Percentiles rank a stretch among this genome's conserved stretches.
These are phyloP conservation scores for Tromatobia lineatoria DNA, from an alignment of 2,888 invertebrate species.

Conservation along the genomic window DNA sequence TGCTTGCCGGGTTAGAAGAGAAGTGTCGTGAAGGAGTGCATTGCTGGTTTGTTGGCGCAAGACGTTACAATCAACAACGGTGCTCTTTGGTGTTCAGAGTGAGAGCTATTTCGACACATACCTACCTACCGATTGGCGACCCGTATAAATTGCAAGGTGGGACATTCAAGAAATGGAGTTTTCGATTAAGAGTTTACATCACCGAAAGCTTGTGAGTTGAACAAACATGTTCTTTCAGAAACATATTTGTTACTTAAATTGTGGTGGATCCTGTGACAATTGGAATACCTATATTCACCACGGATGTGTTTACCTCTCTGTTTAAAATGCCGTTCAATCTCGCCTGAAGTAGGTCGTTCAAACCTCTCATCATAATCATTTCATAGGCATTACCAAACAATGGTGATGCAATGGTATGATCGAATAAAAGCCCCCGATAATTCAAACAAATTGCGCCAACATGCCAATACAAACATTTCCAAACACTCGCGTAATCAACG, in stretches of 20 bases:
- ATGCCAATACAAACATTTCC: not conserved
- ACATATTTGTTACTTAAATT: not conserved
- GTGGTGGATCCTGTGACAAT: not conserved
- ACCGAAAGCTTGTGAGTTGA: not conserved
- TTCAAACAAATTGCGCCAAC: not conserved
- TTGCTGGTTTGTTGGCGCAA: conserved; percentile 24
- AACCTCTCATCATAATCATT: not conserved
- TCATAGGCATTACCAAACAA: not conserved
- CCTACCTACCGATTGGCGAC: not conserved
- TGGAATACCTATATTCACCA: not conserved
- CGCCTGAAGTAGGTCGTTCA: conserved; percentile 4
- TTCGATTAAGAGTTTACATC: not conserved
- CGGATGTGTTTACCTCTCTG: not conserved
- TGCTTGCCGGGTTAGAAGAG: conserved; percentile 8
- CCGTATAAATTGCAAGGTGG: conserved; percentile 2
- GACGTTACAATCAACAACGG: conserved; percentile 27
- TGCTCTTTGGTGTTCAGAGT: not conserved
- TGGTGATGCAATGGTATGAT: no score
- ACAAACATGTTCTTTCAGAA: not conserved
- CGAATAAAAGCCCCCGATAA: not conserved
- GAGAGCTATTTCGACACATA: not conserved
- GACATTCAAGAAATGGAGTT: not conserved
- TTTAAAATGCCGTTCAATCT: not conserved
- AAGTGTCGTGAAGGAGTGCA: conserved; percentile 22
- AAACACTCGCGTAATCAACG: no score